A percentile compares a stretch with the other conserved stretches of the same genome.
phyloP scores from a whole-genome alignment of 2,888 invertebrate species.

The Nemotelus nigrinus region DNA sequence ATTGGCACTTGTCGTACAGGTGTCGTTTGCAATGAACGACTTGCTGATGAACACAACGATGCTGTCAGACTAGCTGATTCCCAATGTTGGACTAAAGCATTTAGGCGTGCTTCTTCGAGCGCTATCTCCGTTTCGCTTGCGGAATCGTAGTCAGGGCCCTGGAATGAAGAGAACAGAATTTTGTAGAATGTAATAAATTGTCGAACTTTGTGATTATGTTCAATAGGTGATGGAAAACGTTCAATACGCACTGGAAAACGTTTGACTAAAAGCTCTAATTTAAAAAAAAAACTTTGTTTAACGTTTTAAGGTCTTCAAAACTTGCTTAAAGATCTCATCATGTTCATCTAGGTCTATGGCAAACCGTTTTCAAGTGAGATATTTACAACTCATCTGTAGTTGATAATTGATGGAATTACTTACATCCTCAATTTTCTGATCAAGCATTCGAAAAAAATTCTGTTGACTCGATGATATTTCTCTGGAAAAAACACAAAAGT shows the following conservation, averaged over 20 bases:
- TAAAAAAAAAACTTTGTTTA: no score
- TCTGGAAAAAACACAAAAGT: constrained; percentile 68
- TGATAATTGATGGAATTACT: constrained; percentile 58
- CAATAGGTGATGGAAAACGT: not conserved
- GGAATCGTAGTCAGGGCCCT: constrained; percentile 87
- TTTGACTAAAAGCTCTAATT: no score
- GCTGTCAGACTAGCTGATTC: constrained; percentile 74
- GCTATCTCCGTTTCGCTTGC: constrained; percentile 79
- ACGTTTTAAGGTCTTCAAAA: no score
- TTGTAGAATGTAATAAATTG: not conserved
- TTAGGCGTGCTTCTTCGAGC: constrained; percentile 74
- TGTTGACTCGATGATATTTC: constrained; percentile 89
- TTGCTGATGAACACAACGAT: constrained; percentile 67
- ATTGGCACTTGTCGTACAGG: constrained; percentile 65
- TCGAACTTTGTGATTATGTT: not conserved
- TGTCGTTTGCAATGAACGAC: constrained; percentile 68
- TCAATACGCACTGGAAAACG: no score
- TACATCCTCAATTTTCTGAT: constrained; percentile 91
- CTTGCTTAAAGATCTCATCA: no score
- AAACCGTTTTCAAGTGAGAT: not conserved
- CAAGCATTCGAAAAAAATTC: constrained; percentile 93
- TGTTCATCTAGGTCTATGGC: no score
- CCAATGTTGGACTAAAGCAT: constrained; percentile 78
- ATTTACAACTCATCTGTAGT: not conserved
- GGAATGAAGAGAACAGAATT: constrained; percentile 53